Evolutionary conservation across 2,113 vertebrate species (phyloP).

Genomic region (Mystacornis crossleyi): DNA sequence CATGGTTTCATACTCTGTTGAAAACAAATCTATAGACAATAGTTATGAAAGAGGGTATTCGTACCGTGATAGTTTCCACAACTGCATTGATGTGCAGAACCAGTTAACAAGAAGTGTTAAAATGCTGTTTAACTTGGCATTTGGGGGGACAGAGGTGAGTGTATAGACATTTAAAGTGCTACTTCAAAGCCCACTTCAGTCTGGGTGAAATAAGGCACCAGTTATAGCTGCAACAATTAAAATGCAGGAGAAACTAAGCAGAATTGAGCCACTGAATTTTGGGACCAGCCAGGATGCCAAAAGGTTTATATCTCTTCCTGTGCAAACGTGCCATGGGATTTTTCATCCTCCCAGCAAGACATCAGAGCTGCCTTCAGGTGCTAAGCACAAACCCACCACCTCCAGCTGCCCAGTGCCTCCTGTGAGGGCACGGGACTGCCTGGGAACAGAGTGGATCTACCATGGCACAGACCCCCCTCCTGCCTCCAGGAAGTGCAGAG

Average conservation of each 20-base stretch:
- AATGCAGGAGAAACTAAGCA: not conserved
- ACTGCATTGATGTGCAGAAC: not conserved
- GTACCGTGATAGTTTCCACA: not conserved
- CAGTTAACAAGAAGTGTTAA: not conserved
- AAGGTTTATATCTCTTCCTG: not conserved
- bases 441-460: not conserved
- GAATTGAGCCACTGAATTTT: not conserved
- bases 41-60: not conserved
- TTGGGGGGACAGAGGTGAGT: not conserved
- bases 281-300: not conserved
- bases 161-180: not conserved
- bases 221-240: not conserved
- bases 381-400: not conserved
- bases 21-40: not conserved
- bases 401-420: not conserved
- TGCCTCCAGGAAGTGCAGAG: not conserved
- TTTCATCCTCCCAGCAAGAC: not conserved
- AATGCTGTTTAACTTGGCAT: not conserved
- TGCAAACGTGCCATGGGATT: not conserved
- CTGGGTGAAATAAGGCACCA: not conserved
- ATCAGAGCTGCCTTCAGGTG: not conserved
- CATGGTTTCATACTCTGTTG: not conserved
- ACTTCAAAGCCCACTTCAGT: not conserved
- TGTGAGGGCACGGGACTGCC: fast-evolving
- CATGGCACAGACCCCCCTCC: fast-evolving